Conservation (phyloP, 2,113 vertebrate genomes). For the Sander lucioperca region DNA sequence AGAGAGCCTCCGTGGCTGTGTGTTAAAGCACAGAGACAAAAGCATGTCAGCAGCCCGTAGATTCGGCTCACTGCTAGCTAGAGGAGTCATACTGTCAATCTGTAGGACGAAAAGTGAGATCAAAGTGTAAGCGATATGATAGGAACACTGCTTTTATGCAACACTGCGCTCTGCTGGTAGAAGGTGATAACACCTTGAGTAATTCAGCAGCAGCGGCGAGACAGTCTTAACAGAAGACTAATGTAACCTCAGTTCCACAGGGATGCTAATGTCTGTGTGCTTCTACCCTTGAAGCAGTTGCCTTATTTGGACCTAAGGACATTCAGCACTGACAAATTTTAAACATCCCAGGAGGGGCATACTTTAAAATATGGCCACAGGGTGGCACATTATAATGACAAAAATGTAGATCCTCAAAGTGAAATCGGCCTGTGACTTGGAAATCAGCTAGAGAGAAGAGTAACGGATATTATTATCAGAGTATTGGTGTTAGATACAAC, state of each 20-base stretch:
- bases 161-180: conserved; percentile 85
- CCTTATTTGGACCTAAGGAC: conserved; percentile 85
- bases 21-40: conserved; percentile 64
- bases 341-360: conserved; percentile 86
- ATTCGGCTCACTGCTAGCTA: conserved; percentile 67
- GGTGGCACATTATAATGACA: conserved; percentile 80
- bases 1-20: conserved; percentile 64
- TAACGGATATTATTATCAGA: conserved; percentile 23
- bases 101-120: conserved; percentile 71
- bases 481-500: conserved; percentile 13
- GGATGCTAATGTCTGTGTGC: conserved; percentile 62
- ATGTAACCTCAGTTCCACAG: conserved; percentile 65
- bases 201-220: conserved; percentile 8
- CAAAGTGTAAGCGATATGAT: conserved; percentile 71
- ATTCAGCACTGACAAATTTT: conserved; percentile 86
- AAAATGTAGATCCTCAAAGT: conserved; percentile 72
- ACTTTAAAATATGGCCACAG: conserved; percentile 87
- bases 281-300: conserved; percentile 85
- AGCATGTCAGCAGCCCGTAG: conserved; percentile 71
- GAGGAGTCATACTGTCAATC: conserved; percentile 76
- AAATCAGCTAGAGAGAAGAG: conserved; percentile 52
- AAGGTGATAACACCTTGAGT: conserved; percentile 34
- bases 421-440: conserved; percentile 66
- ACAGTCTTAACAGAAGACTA: conserved; percentile 57
- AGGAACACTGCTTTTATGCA: conserved; percentile 75